Evolutionary conservation across 2,888 invertebrate genomes (phyloP), one percentile per base, ranked within the genome.

Genomic region (Acleris cristana): DNA sequence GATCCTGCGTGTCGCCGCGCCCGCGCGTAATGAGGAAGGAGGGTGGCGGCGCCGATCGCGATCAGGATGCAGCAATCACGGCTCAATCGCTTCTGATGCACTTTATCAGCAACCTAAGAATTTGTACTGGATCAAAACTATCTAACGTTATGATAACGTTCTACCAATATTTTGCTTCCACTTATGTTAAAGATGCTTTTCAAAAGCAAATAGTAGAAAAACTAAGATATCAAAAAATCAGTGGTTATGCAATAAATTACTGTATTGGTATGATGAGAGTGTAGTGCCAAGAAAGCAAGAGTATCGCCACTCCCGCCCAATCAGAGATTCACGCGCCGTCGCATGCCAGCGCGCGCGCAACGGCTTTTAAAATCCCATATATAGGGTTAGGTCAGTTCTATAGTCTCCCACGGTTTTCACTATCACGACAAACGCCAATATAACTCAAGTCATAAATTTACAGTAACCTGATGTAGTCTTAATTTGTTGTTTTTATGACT

Each of bases 31-130:
- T 89, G 77, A 90, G 91, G 91, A 91, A 85, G 90, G 83, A 87
- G 90, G 90, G 90, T 88, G 85, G 73, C 84, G 79, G 82, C 81
- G 82, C 81, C 83, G 83, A 80, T 77, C 80, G 78, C 73, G 81
- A 79, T 78, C 81, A 88, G 89, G 90, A 89, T 88, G 87, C 87
- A 80, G 75, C 86, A 87, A 88, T 90, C 87, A 87, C 70, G 72
- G 73, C 71, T 72, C 72, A 73, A 72, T 67, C 57, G 58, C 53
- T 40, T 49, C 62, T 58, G 67, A 26, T 49, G 49, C 53, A 57
- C 62, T 53, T 53, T 49, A 63, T 63, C 58, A 54, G 49, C 48
- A 58, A 40, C 40, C 34, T 34, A 12, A 10, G 48, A 58, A 40
- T 57, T 30, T 62, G 44, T 56, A 34, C 12, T 12, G 12, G 8